Evolutionary conservation across 1,140 invertebrate species (phyloP), one percentile per base, ranked within the genome.

Genomic region (Caenorhabditis brenneri): DNA sequence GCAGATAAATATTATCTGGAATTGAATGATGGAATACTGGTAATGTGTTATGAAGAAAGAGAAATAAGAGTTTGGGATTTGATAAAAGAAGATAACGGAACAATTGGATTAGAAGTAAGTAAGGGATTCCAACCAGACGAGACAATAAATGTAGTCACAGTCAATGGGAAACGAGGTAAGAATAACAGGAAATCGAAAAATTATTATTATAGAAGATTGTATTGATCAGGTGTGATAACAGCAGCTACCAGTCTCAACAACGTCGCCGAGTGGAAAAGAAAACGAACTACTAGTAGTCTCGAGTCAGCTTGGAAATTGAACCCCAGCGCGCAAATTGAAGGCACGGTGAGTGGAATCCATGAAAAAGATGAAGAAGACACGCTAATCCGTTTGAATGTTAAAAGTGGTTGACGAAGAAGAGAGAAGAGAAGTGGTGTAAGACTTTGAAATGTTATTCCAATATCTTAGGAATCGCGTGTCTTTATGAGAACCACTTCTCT

Each of bases 1-100:
- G 7, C 65, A 15, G 82, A 79, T 15, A 79, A 33, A 29, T 83
- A 83, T 24, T 46, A 36, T 24, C 29, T 83, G n/a, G 39, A 74
- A 12, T 27, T 83, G n/a, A 39, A 65, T n/a, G 82, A 83, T 29
- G 69, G 51, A 27, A 16, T 92, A 33, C 80, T 90, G 12, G 87
- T 87, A 2, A 86, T 91, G 49, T 84, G 85, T 49, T 88, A 87
- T 65, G 84, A 86, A 1, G 88, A 89, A 16, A 82, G 86, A 69
- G 87, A 87, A 85, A 93, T 97, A 29, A 94, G 96, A 88, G 93
- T 97, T 87, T 98, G 96, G 96, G 95, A 99, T 91, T 93, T 97
- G 87, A 94, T 97, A 46, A 94, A 94, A 60, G 95, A 96, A 78
- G 96, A 98, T 88, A 98, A 96, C 92, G 86, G 88, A 3, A 69